A percentile compares a stretch with the other conserved stretches of the same genome.
Conservation (phyloP, 2,888 invertebrate species). For the Aphodius granarius region DNA sequence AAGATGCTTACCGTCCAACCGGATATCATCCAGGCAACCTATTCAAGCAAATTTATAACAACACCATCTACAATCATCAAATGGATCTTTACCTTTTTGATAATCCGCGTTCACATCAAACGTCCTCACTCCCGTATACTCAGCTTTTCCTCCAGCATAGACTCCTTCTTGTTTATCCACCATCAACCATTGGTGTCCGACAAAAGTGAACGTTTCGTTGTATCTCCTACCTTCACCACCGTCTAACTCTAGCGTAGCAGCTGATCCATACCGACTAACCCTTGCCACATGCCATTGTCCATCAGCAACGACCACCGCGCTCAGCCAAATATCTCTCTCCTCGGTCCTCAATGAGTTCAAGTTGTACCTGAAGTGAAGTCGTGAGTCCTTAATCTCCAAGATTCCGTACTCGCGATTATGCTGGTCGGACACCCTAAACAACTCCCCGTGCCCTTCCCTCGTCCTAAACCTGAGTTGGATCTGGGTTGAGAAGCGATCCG, state of each 20-base stretch:
- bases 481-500: constrained; percentile 89
- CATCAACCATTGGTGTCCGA: constrained; percentile 88
- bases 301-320: constrained; percentile 88
- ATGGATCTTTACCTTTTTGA: constrained; percentile 72
- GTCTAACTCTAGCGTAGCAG: constrained; percentile 89
- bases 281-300: constrained; percentile 97
- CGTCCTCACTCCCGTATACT: constrained; percentile 90
- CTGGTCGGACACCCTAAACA: constrained; percentile 92
- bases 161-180: constrained; percentile 95
- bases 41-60: too few relatives aligned
- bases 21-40: constrained; percentile 81
- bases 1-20: constrained; percentile 92
- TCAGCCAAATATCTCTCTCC: constrained; percentile 87
- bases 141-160: constrained; percentile 94
- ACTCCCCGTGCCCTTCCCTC: constrained; percentile 88
- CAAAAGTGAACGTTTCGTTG: constrained; percentile 89
- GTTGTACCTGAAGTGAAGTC: constrained; percentile 89
- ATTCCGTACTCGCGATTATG: constrained; percentile 94
- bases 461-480: constrained; percentile 93
- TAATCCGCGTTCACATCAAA: constrained; percentile 95
- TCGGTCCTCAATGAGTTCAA: constrained; percentile 89
- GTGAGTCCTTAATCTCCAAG: constrained; percentile 85
- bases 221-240: constrained; percentile 93
- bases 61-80: background rate
- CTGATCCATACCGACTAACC: constrained; percentile 88